Percentiles rank a stretch among this genome's conserved stretches.
phyloP scores from a whole-genome alignment of 2,113 vertebrate species.

The Saccopteryx leptura region DNA sequence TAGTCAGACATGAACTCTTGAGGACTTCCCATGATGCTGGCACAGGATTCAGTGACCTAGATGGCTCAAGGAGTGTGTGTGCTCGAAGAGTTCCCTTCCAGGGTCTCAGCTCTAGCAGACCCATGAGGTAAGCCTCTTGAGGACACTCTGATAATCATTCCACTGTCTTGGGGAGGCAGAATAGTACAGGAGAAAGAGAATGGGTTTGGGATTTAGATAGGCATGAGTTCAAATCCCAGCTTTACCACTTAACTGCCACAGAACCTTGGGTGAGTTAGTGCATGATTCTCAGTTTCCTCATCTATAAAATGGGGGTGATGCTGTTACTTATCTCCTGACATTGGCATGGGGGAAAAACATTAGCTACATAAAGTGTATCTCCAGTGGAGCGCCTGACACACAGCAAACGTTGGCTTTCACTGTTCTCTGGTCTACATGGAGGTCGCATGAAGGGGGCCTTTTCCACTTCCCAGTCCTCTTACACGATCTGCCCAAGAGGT shows the following conservation, averaged over 20 bases:
- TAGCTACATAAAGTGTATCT: background rate
- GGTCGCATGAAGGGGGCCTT: background rate
- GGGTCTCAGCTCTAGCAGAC: background rate
- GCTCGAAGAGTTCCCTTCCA: background rate
- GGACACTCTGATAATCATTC: constrained; percentile 9
- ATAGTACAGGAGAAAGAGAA: constrained; percentile 31
- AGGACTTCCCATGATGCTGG: background rate
- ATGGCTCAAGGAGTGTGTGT: background rate
- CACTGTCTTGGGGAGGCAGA: constrained; percentile 1
- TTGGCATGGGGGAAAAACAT: background rate
- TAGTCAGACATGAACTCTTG: background rate
- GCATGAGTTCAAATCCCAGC: constrained; percentile 16
- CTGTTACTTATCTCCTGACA: constrained; percentile 9
- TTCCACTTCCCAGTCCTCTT: background rate
- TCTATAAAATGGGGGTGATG: background rate
- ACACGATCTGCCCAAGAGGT: background rate
- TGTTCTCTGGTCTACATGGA: background rate
- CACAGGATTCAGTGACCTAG: background rate
- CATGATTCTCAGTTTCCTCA: constrained; percentile 10
- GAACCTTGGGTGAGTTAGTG: background rate
- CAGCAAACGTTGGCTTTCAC: background rate
- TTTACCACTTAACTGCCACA: background rate
- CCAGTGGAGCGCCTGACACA: background rate
- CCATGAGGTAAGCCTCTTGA: background rate
- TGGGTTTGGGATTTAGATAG: constrained; percentile 37